These are phyloP conservation scores for Himalopsyche japonica DNA, from an alignment of 2,888 invertebrate species.

Conservation along the genomic window DNA sequence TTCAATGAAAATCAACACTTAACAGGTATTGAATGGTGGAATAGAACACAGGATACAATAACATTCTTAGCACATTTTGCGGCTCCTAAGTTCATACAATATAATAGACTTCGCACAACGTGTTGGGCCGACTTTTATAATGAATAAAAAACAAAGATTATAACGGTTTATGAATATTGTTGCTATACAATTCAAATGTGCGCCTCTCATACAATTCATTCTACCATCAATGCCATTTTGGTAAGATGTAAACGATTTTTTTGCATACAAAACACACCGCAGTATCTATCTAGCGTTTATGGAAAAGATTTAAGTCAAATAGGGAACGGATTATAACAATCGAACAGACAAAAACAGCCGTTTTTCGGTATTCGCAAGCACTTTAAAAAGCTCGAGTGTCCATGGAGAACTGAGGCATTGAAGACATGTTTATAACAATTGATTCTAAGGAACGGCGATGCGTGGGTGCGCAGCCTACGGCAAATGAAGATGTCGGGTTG, in stretches of 20 bases:
- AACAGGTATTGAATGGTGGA: neutral
- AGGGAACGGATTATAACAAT: neutral
- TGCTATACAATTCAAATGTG: neutral
- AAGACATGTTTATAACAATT: neutral
- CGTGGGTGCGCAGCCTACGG: neutral
- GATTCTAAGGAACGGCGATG: neutral
- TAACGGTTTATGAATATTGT: neutral
- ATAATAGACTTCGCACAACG: neutral
- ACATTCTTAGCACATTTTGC: neutral
- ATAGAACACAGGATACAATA: neutral
- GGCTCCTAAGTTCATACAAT: neutral
- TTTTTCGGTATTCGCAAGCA: neutral
- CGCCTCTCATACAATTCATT: neutral
- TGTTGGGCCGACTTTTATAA: neutral
- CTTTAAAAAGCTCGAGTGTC: neutral
- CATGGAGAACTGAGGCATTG: neutral
- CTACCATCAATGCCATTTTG: neutral
- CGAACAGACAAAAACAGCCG: neutral
- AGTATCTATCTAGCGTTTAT: neutral
- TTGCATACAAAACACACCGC: neutral
- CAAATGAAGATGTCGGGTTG: slow-evolving; percentile 2
- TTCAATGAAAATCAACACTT: neutral
- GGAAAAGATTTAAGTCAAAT: neutral
- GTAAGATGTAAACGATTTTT: neutral
- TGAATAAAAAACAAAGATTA: neutral